Percentiles rank a stretch among this genome's conserved stretches.
These are phyloP conservation scores for Gavialis gangeticus DNA, from an alignment of 2,113 vertebrate species.

Conservation along the genomic window DNA sequence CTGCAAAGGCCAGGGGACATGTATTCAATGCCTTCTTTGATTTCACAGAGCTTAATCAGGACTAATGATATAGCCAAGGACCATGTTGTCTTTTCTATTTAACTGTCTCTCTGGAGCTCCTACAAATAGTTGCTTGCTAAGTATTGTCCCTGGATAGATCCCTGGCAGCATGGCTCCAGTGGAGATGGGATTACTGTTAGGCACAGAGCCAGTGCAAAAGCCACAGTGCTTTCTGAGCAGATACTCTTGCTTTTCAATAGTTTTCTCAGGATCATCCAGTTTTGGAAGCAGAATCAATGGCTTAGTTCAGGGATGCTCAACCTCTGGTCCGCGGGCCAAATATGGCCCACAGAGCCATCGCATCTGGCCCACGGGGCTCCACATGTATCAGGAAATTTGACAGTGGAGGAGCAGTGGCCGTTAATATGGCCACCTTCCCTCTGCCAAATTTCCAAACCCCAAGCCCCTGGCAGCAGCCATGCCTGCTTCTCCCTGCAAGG, in stretches of 20 bases:
- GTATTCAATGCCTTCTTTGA: background rate
- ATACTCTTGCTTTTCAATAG: background rate
- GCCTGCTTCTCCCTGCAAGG: too few species aligned
- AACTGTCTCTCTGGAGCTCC: background rate
- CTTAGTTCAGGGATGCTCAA: background rate
- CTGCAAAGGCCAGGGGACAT: background rate
- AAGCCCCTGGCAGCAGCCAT: too few species aligned
- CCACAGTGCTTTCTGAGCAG: background rate
- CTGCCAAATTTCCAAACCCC: too few species aligned
- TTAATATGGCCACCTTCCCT: too few species aligned
- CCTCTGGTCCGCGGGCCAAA: too few species aligned
- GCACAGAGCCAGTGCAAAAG: background rate
- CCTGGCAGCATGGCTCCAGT: background rate
- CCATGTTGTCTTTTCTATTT: background rate
- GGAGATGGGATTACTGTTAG: background rate
- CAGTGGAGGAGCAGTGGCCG: too few species aligned
- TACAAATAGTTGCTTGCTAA: background rate
- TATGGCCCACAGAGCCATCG: too few species aligned
- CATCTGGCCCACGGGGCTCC: too few species aligned
- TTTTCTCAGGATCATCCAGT: background rate
- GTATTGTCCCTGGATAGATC: background rate
- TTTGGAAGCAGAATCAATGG: background rate
- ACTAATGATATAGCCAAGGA: background rate
- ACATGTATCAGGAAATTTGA: too few species aligned
- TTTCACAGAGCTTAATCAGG: background rate